Conservation (phyloP, 2,797 vertebrate species). For the Psittacula echo region DNA sequence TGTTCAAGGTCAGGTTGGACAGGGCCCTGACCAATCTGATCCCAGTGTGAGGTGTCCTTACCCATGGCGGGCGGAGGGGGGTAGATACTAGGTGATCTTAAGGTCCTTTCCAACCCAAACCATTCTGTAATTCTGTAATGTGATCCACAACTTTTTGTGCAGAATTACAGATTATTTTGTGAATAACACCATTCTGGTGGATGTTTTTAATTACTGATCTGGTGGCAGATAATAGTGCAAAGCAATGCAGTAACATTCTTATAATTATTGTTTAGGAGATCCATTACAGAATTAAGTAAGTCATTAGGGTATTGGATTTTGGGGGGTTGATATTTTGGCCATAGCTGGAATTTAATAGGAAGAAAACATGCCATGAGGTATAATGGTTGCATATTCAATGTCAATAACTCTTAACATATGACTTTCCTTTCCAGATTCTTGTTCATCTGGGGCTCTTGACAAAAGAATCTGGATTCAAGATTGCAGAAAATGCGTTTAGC, state of each 20-base stretch:
- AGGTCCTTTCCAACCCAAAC: background rate
- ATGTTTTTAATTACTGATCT: background rate
- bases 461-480: conserved; percentile 99
- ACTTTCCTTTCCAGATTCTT: conserved; percentile 83
- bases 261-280: background rate
- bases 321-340: background rate
- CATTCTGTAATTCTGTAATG: background rate
- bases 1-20: background rate
- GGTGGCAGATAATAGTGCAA: background rate
- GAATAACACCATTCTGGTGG: background rate
- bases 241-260: background rate
- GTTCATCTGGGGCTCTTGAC: conserved; percentile 97
- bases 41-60: background rate
- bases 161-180: background rate
- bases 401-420: background rate
- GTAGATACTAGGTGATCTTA: background rate
- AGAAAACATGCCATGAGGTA: background rate
- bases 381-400: background rate
- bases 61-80: background rate
- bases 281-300: background rate
- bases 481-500: conserved; percentile 97
- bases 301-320: background rate
- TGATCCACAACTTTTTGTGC: background rate
- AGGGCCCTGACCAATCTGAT: background rate
- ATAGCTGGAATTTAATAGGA: background rate